These are phyloP conservation scores for Coremacera marginata DNA, from an alignment of 2,888 invertebrate genomes.

Conservation along the genomic window DNA sequence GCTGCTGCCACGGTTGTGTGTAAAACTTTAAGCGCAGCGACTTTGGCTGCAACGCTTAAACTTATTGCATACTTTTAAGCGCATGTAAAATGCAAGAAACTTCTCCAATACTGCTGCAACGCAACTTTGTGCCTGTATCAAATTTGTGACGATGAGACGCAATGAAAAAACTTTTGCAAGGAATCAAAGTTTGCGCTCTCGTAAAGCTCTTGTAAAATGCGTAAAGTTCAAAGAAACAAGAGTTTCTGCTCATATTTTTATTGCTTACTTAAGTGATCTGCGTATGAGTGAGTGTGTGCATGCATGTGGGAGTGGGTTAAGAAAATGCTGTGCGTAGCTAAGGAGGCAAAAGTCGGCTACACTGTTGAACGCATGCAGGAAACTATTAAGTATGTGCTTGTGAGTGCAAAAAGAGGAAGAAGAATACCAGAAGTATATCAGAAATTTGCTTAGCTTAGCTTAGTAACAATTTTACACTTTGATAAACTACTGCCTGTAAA, in stretches of 20 bases:
- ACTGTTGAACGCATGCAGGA: background rate
- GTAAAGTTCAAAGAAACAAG: conserved; percentile 2
- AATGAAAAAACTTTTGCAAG: background rate
- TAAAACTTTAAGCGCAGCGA: background rate
- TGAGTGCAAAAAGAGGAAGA: background rate
- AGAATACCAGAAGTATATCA: background rate
- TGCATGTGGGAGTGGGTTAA: conserved; percentile 18
- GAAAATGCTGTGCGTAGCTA: background rate
- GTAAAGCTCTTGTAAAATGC: conserved; percentile 3
- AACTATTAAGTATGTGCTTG: conserved; percentile 17
- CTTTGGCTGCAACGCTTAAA: background rate
- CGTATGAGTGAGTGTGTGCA: conserved; percentile 50
- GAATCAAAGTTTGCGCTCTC: conserved; percentile 4
- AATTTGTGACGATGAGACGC: background rate
- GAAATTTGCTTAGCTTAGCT: conserved; percentile 20
- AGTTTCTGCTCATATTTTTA: conserved; percentile 19
- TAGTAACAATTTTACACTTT: conserved; percentile 28
- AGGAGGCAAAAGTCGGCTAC: background rate
- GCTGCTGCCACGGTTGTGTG: background rate
- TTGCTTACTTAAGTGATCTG: conserved; percentile 59
- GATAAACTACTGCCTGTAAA: conserved; percentile 10
- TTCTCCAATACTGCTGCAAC: background rate
- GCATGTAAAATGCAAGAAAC: background rate
- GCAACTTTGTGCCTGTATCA: background rate
- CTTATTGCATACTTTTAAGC: conserved; percentile 30